phyloP scores from a whole-genome alignment of 2,888 invertebrate species.

The Dynastes hyllus region DNA sequence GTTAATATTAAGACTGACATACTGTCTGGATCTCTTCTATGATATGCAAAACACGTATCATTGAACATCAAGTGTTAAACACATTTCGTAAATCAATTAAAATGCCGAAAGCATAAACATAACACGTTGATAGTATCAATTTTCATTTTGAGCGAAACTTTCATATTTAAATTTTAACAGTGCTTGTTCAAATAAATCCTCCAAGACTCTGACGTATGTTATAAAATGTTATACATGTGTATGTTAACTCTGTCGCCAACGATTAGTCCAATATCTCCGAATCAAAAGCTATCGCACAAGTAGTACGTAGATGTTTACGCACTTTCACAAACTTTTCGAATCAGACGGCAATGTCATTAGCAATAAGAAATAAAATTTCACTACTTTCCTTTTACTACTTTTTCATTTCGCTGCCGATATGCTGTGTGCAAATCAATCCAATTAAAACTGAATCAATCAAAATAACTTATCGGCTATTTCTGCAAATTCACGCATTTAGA shows the following conservation, averaged over 20 bases:
- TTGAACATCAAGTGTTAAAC: slow-evolving; percentile 1
- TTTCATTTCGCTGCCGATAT: not conserved
- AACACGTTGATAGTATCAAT: not conserved
- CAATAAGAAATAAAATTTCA: slow-evolving; percentile 19
- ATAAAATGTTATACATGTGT: not conserved
- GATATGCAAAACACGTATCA: not conserved
- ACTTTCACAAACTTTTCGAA: slow-evolving; percentile 23
- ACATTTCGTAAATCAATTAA: not conserved
- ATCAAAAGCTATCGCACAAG: not conserved
- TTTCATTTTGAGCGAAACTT: not conserved
- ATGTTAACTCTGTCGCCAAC: not conserved
- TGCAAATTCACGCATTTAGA: not conserved
- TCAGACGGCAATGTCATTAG: slow-evolving; percentile 15
- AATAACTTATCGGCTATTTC: not conserved
- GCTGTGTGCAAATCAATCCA: not conserved
- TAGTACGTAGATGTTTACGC: slow-evolving; percentile 12
- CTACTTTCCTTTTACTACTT: slow-evolving; percentile 29
- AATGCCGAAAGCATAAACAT: not conserved
- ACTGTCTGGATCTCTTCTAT: not conserved
- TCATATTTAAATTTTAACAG: not conserved
- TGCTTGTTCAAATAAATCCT: not conserved
- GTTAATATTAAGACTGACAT: not conserved
- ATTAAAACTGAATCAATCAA: not conserved
- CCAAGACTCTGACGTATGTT: not conserved
- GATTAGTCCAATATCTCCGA: not conserved